These are phyloP conservation scores for Bellardia bayeri DNA, from an alignment of 2,888 invertebrate genomes.

Conservation along the genomic window DNA sequence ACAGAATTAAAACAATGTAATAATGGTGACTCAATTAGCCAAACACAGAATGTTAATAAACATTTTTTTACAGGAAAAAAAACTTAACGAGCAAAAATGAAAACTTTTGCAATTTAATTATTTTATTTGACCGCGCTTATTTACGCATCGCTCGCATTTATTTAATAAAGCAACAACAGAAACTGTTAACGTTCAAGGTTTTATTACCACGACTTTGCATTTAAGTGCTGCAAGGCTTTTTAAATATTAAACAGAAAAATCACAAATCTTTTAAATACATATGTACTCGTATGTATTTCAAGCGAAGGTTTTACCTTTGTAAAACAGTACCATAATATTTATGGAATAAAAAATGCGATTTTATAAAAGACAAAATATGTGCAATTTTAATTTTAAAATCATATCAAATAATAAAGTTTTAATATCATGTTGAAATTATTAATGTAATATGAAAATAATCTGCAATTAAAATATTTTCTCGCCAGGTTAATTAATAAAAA, in stretches of 20 bases:
- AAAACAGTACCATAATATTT: background rate
- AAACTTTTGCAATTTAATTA: slow-evolving; percentile 31
- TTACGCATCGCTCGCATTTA: background rate
- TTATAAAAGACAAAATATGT: background rate
- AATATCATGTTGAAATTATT: background rate
- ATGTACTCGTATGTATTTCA: too few relatives aligned
- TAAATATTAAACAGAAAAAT: slow-evolving; percentile 10
- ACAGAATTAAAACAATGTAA: slow-evolving; percentile 35
- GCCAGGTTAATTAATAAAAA: too few relatives aligned
- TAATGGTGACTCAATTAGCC: slow-evolving; percentile 43
- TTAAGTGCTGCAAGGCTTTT: background rate
- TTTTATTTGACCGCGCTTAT: slow-evolving; percentile 27
- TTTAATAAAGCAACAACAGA: background rate
- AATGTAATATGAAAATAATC: background rate
- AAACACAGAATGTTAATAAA: slow-evolving; percentile 23
- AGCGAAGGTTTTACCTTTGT: background rate
- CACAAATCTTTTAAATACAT: background rate
- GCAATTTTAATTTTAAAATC: background rate
- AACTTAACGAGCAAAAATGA: background rate
- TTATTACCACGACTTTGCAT: background rate
- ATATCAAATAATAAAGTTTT: background rate
- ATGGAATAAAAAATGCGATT: background rate
- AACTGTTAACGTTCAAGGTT: background rate
- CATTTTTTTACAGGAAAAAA: background rate
- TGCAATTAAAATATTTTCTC: slow-evolving; percentile 2